Percentiles rank a stretch among this genome's conserved stretches.
Evolutionary conservation across 1,140 invertebrate species (phyloP).

Genomic region (Formica selysi): DNA sequence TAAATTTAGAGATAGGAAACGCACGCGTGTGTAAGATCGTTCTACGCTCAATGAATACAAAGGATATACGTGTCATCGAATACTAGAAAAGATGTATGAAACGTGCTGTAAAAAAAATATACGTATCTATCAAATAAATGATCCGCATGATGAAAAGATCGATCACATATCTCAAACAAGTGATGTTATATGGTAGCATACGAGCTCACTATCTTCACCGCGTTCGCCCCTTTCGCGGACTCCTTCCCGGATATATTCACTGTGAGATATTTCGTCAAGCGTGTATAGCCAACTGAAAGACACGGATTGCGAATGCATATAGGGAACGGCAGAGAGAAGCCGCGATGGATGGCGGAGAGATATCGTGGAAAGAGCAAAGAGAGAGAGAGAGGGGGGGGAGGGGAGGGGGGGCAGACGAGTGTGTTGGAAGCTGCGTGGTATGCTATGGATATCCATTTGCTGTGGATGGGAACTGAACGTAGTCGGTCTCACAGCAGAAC

Average conservation of each 20-base stretch:
- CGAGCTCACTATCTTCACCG: slow-evolving; percentile 35
- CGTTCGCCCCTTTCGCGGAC: slow-evolving; percentile 21
- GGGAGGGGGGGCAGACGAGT: slow-evolving; percentile 52
- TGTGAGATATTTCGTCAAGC: slow-evolving; percentile 81
- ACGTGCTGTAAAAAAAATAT: background rate
- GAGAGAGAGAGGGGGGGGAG: slow-evolving; percentile 33
- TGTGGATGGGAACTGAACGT: slow-evolving; percentile 78
- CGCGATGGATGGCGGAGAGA: slow-evolving; percentile 37
- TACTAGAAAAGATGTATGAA: slow-evolving; percentile 17
- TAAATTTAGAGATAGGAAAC: slow-evolving; percentile 11
- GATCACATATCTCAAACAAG: slow-evolving; percentile 40
- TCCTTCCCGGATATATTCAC: slow-evolving; percentile 76
- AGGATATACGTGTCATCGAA: slow-evolving; percentile 11
- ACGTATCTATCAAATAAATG: slow-evolving; percentile 28
- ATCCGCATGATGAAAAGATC: slow-evolving; percentile 45
- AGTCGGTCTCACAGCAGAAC: slow-evolving; percentile 85
- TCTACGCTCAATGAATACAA: background rate
- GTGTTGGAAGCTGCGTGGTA: slow-evolving; percentile 54
- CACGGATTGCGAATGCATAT: slow-evolving; percentile 78
- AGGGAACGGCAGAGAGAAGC: slow-evolving; percentile 63
- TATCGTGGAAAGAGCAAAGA: slow-evolving; percentile 52
- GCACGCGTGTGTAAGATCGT: background rate
- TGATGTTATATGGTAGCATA: slow-evolving; percentile 40
- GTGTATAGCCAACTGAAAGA: slow-evolving; percentile 80
- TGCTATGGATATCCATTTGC: slow-evolving; percentile 82